phyloP scores from a whole-genome alignment of 2,888 invertebrate species.

The Celastrina argiolus region DNA sequence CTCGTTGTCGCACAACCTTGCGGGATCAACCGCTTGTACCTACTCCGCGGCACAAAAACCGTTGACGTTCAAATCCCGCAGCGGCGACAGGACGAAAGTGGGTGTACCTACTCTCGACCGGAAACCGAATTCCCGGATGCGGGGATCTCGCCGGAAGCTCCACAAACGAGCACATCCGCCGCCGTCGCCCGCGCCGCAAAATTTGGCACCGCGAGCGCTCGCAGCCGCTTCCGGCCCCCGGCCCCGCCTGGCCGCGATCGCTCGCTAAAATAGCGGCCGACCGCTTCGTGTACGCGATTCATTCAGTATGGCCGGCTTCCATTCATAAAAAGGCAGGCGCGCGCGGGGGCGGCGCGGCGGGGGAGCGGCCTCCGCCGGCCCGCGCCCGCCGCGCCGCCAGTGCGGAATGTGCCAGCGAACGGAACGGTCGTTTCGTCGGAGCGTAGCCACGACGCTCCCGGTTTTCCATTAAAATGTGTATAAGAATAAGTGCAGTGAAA shows the following conservation, averaged over 20 bases:
- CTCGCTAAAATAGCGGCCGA: slow-evolving; percentile 77
- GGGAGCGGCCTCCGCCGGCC: slow-evolving; percentile 70
- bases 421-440: slow-evolving; percentile 80
- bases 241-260: slow-evolving; percentile 64
- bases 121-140: slow-evolving; percentile 78
- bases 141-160: slow-evolving; percentile 76
- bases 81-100: slow-evolving; percentile 60
- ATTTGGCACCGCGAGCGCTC: slow-evolving; percentile 76
- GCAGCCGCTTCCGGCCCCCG: slow-evolving; percentile 74
- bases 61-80: slow-evolving; percentile 2
- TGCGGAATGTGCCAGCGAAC: slow-evolving; percentile 77
- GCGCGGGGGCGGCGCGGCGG: slow-evolving; percentile 71
- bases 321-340: slow-evolving; percentile 83
- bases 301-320: slow-evolving; percentile 85
- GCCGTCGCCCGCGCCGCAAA: slow-evolving; percentile 77
- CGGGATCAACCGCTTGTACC: slow-evolving; percentile 50
- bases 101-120: slow-evolving; percentile 67
- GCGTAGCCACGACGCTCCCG: slow-evolving; percentile 77
- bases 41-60: slow-evolving; percentile 50
- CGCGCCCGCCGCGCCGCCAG: slow-evolving; percentile 74
- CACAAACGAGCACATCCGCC: slow-evolving; percentile 77
- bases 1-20: slow-evolving; percentile 74
- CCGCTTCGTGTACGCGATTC: slow-evolving; percentile 80
- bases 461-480: slow-evolving; percentile 79
- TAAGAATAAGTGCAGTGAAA: slow-evolving; percentile 78